Percentiles rank a stretch among this genome's conserved stretches.
Conservation (phyloP, 2,888 invertebrate species). For the Drosophila macrospina region DNA sequence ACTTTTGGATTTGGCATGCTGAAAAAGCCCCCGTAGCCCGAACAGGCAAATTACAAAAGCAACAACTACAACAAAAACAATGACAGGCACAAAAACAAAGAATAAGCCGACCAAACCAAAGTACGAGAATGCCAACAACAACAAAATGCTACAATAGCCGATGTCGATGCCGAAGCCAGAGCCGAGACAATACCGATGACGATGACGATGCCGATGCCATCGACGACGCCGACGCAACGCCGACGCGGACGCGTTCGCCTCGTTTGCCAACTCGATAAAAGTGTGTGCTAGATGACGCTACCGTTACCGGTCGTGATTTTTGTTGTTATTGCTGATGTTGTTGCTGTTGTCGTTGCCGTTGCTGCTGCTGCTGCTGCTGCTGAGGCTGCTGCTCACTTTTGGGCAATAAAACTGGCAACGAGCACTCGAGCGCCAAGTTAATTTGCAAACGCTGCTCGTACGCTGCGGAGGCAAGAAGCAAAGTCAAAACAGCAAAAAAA, state of each 20-base stretch:
- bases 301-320: slow-evolving; percentile 66
- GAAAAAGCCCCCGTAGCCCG: slow-evolving; percentile 2
- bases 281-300: slow-evolving; percentile 76
- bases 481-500: slow-evolving; percentile 32
- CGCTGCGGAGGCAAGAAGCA: slow-evolving; percentile 72
- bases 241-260: slow-evolving; percentile 43
- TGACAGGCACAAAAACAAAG: slow-evolving; percentile 29
- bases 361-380: slow-evolving; percentile 36
- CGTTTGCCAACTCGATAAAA: slow-evolving; percentile 72
- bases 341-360: slow-evolving; percentile 24
- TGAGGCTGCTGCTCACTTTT: slow-evolving; percentile 71
- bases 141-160: slow-evolving; percentile 27
- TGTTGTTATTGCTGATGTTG: slow-evolving; percentile 35
- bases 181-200: slow-evolving; percentile 41
- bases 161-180: slow-evolving; percentile 23
- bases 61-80: slow-evolving; percentile 24
- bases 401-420: slow-evolving; percentile 81
- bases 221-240: slow-evolving; percentile 24
- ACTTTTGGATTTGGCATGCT: slow-evolving; percentile 55
- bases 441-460: slow-evolving; percentile 78
- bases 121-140: slow-evolving; percentile 23
- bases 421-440: slow-evolving; percentile 81
- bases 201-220: slow-evolving; percentile 27
- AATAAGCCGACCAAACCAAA: slow-evolving; percentile 10
- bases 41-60: slow-evolving; percentile 5